Evolutionary conservation across 2,113 vertebrate species (phyloP).

Genomic region (Gymnorhina tibicen): DNA sequence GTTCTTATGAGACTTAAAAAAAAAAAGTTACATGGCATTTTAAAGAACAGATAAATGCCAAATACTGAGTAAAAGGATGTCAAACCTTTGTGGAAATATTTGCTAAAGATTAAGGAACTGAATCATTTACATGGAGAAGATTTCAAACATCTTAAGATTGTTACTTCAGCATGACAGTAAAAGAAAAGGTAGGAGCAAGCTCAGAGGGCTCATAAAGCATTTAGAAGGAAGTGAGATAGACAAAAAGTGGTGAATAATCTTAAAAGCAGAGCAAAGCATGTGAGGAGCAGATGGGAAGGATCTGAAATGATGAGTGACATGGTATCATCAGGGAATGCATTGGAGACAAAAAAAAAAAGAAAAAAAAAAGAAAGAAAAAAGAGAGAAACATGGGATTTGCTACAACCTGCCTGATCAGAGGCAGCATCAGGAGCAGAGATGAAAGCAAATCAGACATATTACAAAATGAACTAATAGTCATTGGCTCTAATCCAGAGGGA

Average conservation of each 20-base stretch:
- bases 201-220: background rate
- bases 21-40: background rate
- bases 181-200: background rate
- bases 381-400: background rate
- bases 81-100: conserved; percentile 22
- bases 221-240: background rate
- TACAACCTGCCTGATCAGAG: background rate
- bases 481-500: conserved; percentile 20
- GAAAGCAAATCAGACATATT: conserved; percentile 1
- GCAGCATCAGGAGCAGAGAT: background rate
- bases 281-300: background rate
- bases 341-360: background rate
- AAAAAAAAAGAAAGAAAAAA: background rate
- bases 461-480: conserved; percentile 24
- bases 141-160: background rate
- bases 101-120: background rate
- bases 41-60: conserved; percentile 26
- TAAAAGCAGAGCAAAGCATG: background rate
- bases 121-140: background rate
- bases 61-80: background rate
- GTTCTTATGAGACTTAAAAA: background rate
- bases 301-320: background rate
- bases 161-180: background rate
- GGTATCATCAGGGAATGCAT: background rate
- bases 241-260: background rate